Base-by-base conservation (phyloP, 2,797 vertebrate genomes). In the Streptopelia turtur region DNA sequence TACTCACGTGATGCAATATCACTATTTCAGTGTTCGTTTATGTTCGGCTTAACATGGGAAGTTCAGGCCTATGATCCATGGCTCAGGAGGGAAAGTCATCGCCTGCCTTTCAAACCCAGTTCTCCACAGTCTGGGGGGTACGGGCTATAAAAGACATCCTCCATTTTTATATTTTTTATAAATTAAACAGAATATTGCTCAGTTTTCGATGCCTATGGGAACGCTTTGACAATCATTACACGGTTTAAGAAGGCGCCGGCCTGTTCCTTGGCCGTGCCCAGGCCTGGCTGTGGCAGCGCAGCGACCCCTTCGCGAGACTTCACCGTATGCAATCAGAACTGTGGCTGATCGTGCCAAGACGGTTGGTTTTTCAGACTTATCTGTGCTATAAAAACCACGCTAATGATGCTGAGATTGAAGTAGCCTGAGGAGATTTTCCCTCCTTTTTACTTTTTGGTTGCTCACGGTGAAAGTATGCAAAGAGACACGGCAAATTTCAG, bases 301-400 rank as follows among this genome's bases (percentile, higher is more conserved):
- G 45, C 0, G 35, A 69, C 61, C 56, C 6, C 6, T 50, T 59
- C 17, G 64, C 8, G 77, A 83, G 49, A 35, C 71, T 72, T 59
- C 47, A 69, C 65, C 72, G 79, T 50, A 61, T 70, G 60, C 64
- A 69, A 89, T 17, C n/a, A 43, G 57, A 69, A 64, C 65, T 59
- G 82, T 27, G 93, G 45, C 68, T 79, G 82, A 90, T 89, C 43
- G 81, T 15, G 8, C n/a, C 59, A 74, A 90, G 59, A 47, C 76
- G 65, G 37, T 39, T 24, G 12, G 3, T 31, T 85, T 77, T 74
- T 37, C 85, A 85, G 35, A 76, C 31, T 75, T 60, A 78, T 41
- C 56, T 66, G 61, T 53, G 70, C 84, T 66, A 39, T 30, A 72
- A 80, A 89, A 80, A 16, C 33, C 24, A 61, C 4, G 56, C n/a